Conservation (phyloP, 2,888 invertebrate genomes). For the Auanema freiburgensis region DNA sequence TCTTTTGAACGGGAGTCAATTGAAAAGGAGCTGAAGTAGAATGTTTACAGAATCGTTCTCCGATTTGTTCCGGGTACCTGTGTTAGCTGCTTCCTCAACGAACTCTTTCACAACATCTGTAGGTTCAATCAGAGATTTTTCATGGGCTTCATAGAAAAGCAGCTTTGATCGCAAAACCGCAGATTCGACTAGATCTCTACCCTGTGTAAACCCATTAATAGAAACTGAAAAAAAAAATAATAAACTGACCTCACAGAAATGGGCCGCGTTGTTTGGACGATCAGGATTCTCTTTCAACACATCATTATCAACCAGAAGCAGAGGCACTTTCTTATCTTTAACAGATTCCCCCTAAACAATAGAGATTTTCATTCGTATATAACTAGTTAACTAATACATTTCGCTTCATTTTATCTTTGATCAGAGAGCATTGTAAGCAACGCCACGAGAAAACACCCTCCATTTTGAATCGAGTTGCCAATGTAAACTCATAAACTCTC, state of each 20-base stretch:
- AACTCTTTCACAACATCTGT: constrained; percentile 9
- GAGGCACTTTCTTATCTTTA: constrained; percentile 16
- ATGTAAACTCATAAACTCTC: constrained; percentile 19
- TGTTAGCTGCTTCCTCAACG: constrained; percentile 9
- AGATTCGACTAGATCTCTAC: constrained; percentile 18
- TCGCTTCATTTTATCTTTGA: constrained; percentile 14
- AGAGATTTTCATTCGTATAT: neutral
- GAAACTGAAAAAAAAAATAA: neutral
- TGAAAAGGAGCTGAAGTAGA: constrained; percentile 16
- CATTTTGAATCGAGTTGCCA: constrained; percentile 18
- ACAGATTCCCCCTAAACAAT: neutral
- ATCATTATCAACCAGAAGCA: constrained; percentile 21
- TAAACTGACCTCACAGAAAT: constrained; percentile 19
- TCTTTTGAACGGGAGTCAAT: constrained; percentile 1
- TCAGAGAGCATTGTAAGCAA: constrained; percentile 13
- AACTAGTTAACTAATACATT: constrained; percentile 4
- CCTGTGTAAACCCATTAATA: constrained; percentile 11
- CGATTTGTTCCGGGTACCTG: too few relatives aligned
- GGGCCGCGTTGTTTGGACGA: constrained; percentile 15
- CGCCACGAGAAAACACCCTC: constrained; percentile 19
- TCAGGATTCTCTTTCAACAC: constrained; percentile 21
- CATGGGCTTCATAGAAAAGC: constrained; percentile 17
- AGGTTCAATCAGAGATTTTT: constrained; percentile 1
- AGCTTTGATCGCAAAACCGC: constrained; percentile 19
- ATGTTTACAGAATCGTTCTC: neutral